These are phyloP conservation scores for Silurus meridionalis DNA, from an alignment of 2,113 vertebrate species.

Conservation along the genomic window DNA sequence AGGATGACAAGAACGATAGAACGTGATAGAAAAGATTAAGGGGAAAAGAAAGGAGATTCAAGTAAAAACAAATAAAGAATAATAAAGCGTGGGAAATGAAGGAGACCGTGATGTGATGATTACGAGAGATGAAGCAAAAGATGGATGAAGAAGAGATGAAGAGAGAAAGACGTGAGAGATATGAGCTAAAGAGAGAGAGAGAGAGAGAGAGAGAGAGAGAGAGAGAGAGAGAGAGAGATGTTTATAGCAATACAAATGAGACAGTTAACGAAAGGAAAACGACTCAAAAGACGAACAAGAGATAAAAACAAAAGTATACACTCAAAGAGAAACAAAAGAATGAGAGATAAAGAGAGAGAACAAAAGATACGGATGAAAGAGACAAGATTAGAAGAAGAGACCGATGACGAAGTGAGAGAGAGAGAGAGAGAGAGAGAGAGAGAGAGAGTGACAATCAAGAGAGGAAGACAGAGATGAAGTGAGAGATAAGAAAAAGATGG, in stretches of 20 bases:
- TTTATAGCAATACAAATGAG: not conserved
- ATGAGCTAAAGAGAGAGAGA: not conserved
- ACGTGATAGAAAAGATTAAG: not conserved
- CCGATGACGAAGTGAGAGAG: constrained; percentile 47
- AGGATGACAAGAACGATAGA: not conserved
- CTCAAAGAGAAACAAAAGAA: not conserved
- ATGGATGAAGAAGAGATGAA: not conserved
- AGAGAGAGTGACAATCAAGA: not conserved
- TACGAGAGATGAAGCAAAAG: not conserved
- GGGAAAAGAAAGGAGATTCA: not conserved
- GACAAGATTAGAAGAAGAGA: constrained; percentile 4
- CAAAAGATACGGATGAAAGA: not conserved
- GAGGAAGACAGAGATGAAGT: not conserved
- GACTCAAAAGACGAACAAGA: constrained; percentile 20
- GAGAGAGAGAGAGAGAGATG: not conserved
- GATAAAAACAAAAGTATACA: constrained; percentile 7
- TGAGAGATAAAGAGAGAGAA: constrained; percentile 40
- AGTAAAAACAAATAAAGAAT: not conserved
- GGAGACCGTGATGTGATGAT: not conserved
- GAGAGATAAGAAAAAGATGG: constrained; percentile 46
- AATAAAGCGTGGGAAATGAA: not conserved
- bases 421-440: not conserved
- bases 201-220: not conserved
- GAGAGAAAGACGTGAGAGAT: not conserved
- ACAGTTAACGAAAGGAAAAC: not conserved